These are phyloP conservation scores for Strigamia transsilvanica DNA, from an alignment of 2,888 invertebrate genomes.

Conservation along the genomic window DNA sequence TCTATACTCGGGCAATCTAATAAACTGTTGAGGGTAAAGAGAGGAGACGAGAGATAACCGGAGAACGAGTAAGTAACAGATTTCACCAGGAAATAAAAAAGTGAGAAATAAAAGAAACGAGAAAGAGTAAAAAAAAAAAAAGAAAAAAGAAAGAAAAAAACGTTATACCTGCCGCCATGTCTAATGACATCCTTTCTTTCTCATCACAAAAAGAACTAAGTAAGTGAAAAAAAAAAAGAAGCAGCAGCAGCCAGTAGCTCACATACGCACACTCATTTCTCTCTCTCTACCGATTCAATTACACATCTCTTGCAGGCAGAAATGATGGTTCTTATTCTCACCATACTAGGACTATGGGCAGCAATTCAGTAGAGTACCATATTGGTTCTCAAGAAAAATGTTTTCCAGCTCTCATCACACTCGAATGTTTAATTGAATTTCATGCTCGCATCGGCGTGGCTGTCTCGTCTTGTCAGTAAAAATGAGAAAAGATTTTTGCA, in stretches of 20 bases:
- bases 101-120: not conserved
- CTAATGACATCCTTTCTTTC: constrained; percentile 43
- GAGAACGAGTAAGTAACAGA: not conserved
- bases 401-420: constrained; percentile 48
- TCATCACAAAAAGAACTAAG: constrained; percentile 29
- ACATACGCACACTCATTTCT: constrained; percentile 24
- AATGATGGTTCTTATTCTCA: constrained; percentile 42
- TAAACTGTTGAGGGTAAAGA: not conserved
- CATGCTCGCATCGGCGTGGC: constrained; percentile 43
- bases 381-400: constrained; percentile 46
- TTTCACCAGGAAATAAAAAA: not conserved
- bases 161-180: constrained; percentile 27
- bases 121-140: not conserved
- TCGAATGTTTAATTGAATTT: constrained; percentile 47
- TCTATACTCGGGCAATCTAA: not conserved
- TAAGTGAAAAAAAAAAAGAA: not conserved
- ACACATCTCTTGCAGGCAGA: constrained; percentile 36
- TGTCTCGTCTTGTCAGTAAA: constrained; percentile 49
- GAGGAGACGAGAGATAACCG: not conserved
- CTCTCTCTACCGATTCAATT: constrained; percentile 46
- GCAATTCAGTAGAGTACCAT: constrained; percentile 48
- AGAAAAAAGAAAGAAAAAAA: not conserved
- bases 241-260: constrained; percentile 17
- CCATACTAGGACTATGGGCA: constrained; percentile 29
- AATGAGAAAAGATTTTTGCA: constrained; percentile 48